Evolutionary conservation across 2,113 vertebrate genomes (phyloP).

Genomic region (Hiodon tergisus): DNA sequence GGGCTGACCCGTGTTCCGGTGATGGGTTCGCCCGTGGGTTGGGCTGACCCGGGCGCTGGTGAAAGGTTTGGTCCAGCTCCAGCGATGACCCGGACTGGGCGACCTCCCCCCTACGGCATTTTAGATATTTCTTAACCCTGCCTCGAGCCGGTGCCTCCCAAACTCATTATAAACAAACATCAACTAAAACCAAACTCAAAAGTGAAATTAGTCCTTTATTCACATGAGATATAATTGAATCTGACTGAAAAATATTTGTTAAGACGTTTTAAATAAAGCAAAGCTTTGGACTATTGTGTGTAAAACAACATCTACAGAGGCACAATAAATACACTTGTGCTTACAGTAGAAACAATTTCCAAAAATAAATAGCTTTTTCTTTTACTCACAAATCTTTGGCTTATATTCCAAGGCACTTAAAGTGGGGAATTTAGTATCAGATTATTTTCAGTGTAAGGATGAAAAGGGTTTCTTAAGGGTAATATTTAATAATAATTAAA

Average conservation of each 20-base stretch:
- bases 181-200: conserved; percentile 2
- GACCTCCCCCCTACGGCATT: not conserved
- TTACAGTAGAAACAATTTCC: conserved; percentile 19
- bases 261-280: conserved; percentile 16
- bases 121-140: not conserved
- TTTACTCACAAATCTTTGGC: conserved; percentile 20
- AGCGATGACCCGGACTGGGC: too few species aligned
- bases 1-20: too few species aligned
- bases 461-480: conserved; percentile 24
- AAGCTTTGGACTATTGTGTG: not conserved
- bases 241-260: not conserved
- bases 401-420: conserved; percentile 25
- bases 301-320: conserved; percentile 6
- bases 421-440: not conserved
- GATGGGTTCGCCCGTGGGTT: too few species aligned
- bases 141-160: too few species aligned
- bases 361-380: conserved; percentile 8
- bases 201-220: conserved; percentile 14
- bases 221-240: conserved; percentile 30
- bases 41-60: too few species aligned
- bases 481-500: conserved; percentile 22
- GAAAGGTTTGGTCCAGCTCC: too few species aligned
- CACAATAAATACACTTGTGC: conserved; percentile 17
- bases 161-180: not conserved
- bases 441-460: not conserved